Percentiles rank a stretch among this genome's conserved stretches.
These are phyloP conservation scores for Cheirogaleus medius DNA, from an alignment of 2,113 vertebrate species.

Conservation along the genomic window DNA sequence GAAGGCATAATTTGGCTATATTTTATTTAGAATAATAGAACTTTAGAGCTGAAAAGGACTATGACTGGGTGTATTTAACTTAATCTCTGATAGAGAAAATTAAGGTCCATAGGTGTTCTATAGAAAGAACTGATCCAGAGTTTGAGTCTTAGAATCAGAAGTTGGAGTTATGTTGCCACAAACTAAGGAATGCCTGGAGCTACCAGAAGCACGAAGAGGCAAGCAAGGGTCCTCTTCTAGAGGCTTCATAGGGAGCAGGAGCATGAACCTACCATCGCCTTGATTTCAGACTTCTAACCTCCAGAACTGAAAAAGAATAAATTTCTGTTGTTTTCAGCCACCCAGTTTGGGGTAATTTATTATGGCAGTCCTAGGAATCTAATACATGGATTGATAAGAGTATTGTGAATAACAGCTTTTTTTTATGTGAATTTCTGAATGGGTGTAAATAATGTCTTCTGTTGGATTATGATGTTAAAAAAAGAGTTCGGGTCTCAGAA, in stretches of 20 bases:
- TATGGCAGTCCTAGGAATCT: background rate
- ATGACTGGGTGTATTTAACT: background rate
- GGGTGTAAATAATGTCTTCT: background rate
- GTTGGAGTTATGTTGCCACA: background rate
- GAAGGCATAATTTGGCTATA: background rate
- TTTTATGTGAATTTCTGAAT: background rate
- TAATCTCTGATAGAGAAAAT: background rate
- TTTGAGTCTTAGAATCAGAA: background rate
- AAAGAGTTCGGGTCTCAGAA: background rate
- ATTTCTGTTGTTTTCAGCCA: background rate
- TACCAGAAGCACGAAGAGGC: background rate
- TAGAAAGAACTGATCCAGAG: background rate
- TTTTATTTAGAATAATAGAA: slow-evolving; percentile 50
- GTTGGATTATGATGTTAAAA: background rate
- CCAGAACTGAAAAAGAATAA: background rate
- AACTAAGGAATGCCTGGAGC: background rate
- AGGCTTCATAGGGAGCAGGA: background rate
- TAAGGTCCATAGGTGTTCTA: background rate
- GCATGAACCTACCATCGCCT: background rate
- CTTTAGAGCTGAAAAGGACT: background rate
- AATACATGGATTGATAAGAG: background rate
- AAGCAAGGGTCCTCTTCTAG: background rate
- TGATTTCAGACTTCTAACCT: background rate
- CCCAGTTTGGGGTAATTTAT: background rate
- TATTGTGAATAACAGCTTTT: background rate